Conservation (phyloP, 2,888 invertebrate species). For the Amaurobius ferox region DNA sequence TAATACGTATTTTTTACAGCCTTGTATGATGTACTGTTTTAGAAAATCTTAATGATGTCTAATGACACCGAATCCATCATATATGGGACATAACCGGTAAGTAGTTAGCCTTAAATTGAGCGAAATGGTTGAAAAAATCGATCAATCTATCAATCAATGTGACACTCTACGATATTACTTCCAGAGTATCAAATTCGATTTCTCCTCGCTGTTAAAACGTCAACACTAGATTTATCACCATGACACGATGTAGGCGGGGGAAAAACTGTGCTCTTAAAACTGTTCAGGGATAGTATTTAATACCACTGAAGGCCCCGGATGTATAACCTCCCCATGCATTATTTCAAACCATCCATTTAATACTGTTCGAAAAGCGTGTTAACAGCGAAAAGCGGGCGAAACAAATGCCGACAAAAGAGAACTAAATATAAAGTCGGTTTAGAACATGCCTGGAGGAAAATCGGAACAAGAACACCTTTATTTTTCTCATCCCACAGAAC, state of each 20-base stretch:
- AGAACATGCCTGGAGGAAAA: neutral
- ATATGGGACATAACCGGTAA: neutral
- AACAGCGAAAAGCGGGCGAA: neutral
- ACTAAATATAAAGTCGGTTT: conserved; percentile 16
- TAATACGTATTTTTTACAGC: too few species aligned
- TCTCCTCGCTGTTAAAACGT: neutral
- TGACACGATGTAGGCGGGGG: too few species aligned
- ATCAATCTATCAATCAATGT: neutral
- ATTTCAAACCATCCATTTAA: conserved; percentile 3
- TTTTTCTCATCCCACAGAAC: neutral
- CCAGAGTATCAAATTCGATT: neutral
- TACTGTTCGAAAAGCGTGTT: neutral
- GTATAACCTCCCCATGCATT: neutral
- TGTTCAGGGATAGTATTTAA: too few species aligned
- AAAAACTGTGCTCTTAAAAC: too few species aligned
- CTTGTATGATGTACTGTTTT: too few species aligned
- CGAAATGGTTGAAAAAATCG: neutral
- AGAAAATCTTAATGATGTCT: neutral
- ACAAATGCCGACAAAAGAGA: conserved; percentile 3
- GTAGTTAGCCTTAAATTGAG: neutral
- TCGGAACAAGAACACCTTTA: neutral
- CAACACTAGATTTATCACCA: neutral
- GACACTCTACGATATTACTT: neutral
- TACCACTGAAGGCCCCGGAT: neutral
- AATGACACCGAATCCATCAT: neutral